Base-by-base conservation (phyloP, 2,797 vertebrate species). In the Pangasius krempfi region DNA sequence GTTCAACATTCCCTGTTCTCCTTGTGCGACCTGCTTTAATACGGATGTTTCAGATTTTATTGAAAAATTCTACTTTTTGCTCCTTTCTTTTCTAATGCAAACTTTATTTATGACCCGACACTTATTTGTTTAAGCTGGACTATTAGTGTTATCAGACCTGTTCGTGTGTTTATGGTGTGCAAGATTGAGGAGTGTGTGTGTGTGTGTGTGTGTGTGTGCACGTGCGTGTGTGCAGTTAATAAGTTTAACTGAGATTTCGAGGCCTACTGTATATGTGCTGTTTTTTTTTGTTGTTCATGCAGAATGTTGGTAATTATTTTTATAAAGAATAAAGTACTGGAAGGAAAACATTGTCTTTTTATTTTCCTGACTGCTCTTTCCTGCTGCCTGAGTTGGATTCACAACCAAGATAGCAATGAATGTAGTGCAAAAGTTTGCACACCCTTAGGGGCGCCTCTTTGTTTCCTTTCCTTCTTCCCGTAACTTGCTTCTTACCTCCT, bases 291-390 rank as follows among this genome's bases (percentile, higher is more conserved):
- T 87, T 58, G 85, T 87, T 89, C 80, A 85, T 90, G 86, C 89
- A 91, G 87, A 91, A 87, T 87, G 87, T 90, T 89, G 87, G 84
- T 90, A 84, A 88, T 91, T 92, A 92, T 92, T 92, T 92, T 92
- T 92, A 56, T 92, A 90, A 91, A 64, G 76, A 92, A 92, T 92
- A 92, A 92, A 92, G 88, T 87, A 87, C 72, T 86, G 64, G 83
- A 88, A 14, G 44, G 62, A 68, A 86, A 37, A 18, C 0, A 9
- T 6, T 18, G 3, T 33, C 5, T 68, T 3, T 79, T 70, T 44
- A 5, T 5, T 5, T 1, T 30, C n/a, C 20, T 76, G 18, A 40
- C 40, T 44, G 50, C 27, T 44, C 60, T 64, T 37, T 70, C 30
- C 0, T 37, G 14, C 9, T 47, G 8, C 2, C 2, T 12, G 86